Percentiles rank a stretch among this genome's conserved stretches.
These are phyloP conservation scores for Holocentrus rufus DNA, from an alignment of 2,797 vertebrate genomes.

Conservation along the genomic window DNA sequence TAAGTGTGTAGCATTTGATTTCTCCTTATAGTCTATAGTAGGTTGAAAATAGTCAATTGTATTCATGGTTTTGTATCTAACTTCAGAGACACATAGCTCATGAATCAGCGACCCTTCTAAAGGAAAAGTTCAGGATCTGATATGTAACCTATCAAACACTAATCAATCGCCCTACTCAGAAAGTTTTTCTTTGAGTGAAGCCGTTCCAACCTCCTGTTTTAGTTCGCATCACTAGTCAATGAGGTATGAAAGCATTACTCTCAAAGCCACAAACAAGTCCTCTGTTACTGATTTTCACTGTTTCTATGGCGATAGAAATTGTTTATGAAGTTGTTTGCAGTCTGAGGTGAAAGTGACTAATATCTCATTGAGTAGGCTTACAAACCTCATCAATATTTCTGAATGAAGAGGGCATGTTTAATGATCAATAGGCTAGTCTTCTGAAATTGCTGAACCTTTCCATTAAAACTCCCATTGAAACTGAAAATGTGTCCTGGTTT, in stretches of 20 bases:
- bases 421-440: constrained; percentile 42
- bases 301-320: neutral
- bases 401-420: constrained; percentile 26
- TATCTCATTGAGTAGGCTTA: neutral
- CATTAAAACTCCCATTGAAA: constrained; percentile 8
- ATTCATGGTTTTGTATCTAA: constrained; percentile 11
- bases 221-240: constrained; percentile 9
- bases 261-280: neutral
- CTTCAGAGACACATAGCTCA: neutral
- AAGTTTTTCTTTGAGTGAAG: constrained; percentile 2
- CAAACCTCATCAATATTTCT: neutral
- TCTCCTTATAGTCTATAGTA: constrained; percentile 13
- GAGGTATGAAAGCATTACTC: neutral
- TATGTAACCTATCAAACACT: constrained; percentile 46
- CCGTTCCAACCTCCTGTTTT: neutral
- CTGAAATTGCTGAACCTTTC: constrained; percentile 9
- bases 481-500: constrained; percentile 2
- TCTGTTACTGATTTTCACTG: neutral
- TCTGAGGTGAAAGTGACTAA: neutral
- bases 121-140: constrained; percentile 13
- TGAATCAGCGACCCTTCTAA: neutral
- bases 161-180: constrained; percentile 11
- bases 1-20: constrained; percentile 18
- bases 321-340: neutral
- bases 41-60: constrained; percentile 2